phyloP scores from a whole-genome alignment of 1,140 invertebrate genomes.

The Macrosteles quadrilineatus region DNA sequence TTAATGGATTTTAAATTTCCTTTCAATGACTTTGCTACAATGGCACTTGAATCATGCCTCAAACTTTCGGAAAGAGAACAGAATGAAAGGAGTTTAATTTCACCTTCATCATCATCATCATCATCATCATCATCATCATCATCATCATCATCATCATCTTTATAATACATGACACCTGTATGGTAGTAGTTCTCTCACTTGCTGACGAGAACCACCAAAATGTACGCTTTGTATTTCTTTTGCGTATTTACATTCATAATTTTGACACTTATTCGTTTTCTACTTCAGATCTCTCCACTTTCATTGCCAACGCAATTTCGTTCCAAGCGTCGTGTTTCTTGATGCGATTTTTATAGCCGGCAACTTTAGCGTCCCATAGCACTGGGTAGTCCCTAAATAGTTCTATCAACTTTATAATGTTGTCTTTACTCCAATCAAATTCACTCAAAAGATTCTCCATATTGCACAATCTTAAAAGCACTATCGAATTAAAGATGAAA shows the following conservation, averaged over 20 bases:
- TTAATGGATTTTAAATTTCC: slow-evolving; percentile 10
- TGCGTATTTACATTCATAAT: slow-evolving; percentile 46
- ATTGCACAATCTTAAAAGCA: slow-evolving; percentile 19
- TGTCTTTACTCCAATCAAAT: slow-evolving; percentile 25
- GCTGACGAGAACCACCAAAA: slow-evolving; percentile 44
- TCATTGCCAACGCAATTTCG: slow-evolving; percentile 22
- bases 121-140: too few species aligned
- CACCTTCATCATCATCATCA: too few species aligned
- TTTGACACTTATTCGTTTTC: slow-evolving; percentile 43
- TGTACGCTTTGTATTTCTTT: slow-evolving; percentile 46
- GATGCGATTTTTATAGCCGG: slow-evolving; percentile 28
- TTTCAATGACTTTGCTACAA: slow-evolving; percentile 47
- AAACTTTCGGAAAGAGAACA: slow-evolving; percentile 47
- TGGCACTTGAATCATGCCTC: slow-evolving; percentile 45
- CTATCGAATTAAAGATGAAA: too few species aligned
- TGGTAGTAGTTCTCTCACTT: slow-evolving; percentile 47
- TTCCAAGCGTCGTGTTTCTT: slow-evolving; percentile 29
- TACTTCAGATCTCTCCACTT: slow-evolving; percentile 30
- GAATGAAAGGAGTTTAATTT: slow-evolving; percentile 43
- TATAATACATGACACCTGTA: slow-evolving; percentile 45
- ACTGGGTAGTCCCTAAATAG: slow-evolving; percentile 32
- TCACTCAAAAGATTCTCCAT: slow-evolving; percentile 32
- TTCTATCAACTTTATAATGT: slow-evolving; percentile 33
- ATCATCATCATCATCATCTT: not conserved
- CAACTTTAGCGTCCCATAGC: slow-evolving; percentile 33